Evolutionary conservation across 1,140 invertebrate genomes (phyloP).

Genomic region (Solen grandis): DNA sequence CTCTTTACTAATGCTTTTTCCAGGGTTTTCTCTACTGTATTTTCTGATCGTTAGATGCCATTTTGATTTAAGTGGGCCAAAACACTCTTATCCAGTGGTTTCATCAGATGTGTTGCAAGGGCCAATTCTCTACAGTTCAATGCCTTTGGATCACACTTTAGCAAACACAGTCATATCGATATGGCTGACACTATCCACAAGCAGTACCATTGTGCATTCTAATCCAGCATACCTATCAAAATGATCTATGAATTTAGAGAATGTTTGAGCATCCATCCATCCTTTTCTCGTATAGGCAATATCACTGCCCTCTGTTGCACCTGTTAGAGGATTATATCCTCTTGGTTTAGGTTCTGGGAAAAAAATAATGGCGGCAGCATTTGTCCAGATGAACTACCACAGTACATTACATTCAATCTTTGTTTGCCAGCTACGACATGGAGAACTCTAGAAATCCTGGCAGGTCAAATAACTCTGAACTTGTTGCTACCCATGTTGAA

Average conservation of each 20-base stretch:
- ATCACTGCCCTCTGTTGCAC: background rate
- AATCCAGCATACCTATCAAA: conserved; percentile 53
- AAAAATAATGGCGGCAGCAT: background rate
- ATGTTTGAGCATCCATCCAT: conserved; percentile 47
- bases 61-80: background rate
- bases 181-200: no score
- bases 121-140: conserved; percentile 1
- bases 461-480: background rate
- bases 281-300: conserved; percentile 48
- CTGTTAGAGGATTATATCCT: background rate
- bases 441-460: conserved; percentile 28
- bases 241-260: no score
- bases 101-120: conserved; percentile 1
- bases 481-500: conserved; percentile 2
- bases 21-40: background rate
- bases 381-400: conserved; percentile 32
- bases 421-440: conserved; percentile 38
- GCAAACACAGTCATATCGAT: conserved; percentile 18
- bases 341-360: conserved; percentile 2
- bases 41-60: background rate
- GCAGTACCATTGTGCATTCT: conserved; percentile 44
- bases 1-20: no score
- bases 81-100: conserved; percentile 2
- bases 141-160: conserved; percentile 3
- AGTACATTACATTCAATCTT: conserved; percentile 47